Base-by-base conservation (phyloP, 2,113 vertebrate species). In the Notiomystis cincta region DNA sequence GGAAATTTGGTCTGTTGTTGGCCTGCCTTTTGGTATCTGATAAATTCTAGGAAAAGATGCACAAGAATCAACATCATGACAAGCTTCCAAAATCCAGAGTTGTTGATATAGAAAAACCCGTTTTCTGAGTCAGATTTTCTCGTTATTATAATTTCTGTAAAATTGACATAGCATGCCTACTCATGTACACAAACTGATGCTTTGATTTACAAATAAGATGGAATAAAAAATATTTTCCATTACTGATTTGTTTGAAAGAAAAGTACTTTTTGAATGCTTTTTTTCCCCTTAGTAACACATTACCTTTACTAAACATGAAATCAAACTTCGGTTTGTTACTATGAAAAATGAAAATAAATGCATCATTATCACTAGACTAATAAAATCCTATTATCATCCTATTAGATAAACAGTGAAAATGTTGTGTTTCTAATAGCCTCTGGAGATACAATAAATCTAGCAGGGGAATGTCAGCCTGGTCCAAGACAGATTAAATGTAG, bases 401-500 rank as follows among this genome's bases (percentile, higher is more conserved):
- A 83, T 87, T 96, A 92, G 85, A 95, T 94, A 95, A 95, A 89
- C 64, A 87, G 72, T 95, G 93, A 96, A 90, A 95, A 90, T 53
- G 73, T 67, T 94, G 37, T 90, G 76, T 86, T 95, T 84, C 51
- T 86, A 96, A 89, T 57, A 90, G 82, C 82, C 92, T 93, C 72
- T 47, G 87, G 88, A 95, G 86, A 83, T 72, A 93, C 22, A 93
- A 76, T 92, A 95, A 96, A 94, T 93, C 69, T 96, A 87, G 70
- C 24, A 84, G 17, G 90, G 83, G 92, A 96, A 96, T 95, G 82
- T 93, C 86, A 95, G 82, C 72, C 66, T 76, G 19, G 80, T 93
- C 92, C 96, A 96, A 96, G 60, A 92, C 65, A 95, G 92, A 95
- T 93, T 96, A 96, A 92, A 96, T 87, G 60, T 60, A 93, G 96